Evolutionary conservation across 53 echinoderm and acorn worm genomes (phyloP), one percentile per base, ranked within the genome.

Genomic region (Zoroaster sp.): DNA sequence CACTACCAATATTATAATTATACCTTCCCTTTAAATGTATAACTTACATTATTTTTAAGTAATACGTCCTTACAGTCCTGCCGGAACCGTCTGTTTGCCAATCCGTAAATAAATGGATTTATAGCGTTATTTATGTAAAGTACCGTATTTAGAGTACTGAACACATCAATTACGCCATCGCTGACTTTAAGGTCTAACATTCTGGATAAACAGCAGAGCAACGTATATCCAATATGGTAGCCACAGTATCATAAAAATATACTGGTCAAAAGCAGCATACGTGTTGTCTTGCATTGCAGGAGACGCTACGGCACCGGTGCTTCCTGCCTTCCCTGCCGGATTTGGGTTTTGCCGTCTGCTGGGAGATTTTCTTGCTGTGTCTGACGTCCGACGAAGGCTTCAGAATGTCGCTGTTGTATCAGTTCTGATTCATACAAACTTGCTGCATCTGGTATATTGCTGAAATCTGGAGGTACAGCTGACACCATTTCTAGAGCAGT

Each of bases 231-330:
- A 68, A 80, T 78, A 66, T 79, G 91, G 91, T 35, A 91, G 65
- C 91, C 91, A 91, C 1, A 79, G 36, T 0, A 80, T 77, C 8
- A 91, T 59, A 32, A 91, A 87, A 91, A 72, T 1, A 87, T 66
- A 4, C 87, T 91, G 18, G 80, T 87, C 31, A 76, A 47, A 72
- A 91, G 78, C 20, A 91, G 87, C 91, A 91, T 91, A 47, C 59
- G 72, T 15, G 91, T 91, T 7, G 91, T 91, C 59, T 78, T 43
- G 71, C 73, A 71, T 73, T 91, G 87, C 1, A 79, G 23, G n/a
- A 42, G 53, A 5, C 59, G 75, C 21, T 53, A 54, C 28, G 87
- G 25, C 14, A 8, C 7, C 13, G 12, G 69, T 11, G 6, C 6
- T 9, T 21, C 6, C 9, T 68, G 23, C 30, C 33, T 42, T 12